These are phyloP conservation scores for Tetragnatha montana DNA, from an alignment of 2,888 invertebrate species.

Conservation along the genomic window DNA sequence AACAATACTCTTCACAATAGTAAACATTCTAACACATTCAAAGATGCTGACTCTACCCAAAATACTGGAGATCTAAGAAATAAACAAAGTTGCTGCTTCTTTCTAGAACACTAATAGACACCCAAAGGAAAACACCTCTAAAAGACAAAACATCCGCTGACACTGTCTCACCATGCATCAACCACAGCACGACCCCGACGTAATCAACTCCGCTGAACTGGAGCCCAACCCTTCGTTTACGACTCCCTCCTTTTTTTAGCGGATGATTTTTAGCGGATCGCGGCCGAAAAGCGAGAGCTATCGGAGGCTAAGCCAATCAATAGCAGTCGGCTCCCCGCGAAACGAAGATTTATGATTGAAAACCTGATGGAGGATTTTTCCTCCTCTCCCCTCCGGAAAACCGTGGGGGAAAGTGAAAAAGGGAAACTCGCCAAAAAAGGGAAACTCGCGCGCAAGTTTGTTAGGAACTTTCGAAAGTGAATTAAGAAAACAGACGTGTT, in stretches of 20 bases:
- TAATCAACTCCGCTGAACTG: neutral
- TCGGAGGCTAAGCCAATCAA: constrained; percentile 25
- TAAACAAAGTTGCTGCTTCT: too few relatives aligned
- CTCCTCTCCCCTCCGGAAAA: neutral
- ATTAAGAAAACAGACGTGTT: constrained; percentile 45
- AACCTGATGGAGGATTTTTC: constrained; percentile 17
- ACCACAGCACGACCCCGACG: neutral
- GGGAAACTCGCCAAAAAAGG: constrained; percentile 1
- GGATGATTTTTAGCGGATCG: too few relatives aligned
- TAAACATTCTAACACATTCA: too few relatives aligned
- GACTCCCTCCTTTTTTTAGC: neutral
- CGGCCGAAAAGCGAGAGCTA: too few relatives aligned
- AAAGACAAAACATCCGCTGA: too few relatives aligned
- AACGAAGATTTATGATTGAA: constrained; percentile 42
- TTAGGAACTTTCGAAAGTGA: constrained; percentile 52
- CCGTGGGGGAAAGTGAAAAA: constrained; percentile 4
- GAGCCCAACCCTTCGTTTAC: neutral
- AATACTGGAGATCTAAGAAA: too few relatives aligned
- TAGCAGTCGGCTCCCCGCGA: constrained; percentile 7
- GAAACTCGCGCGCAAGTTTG: constrained; percentile 20
- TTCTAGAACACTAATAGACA: too few relatives aligned
- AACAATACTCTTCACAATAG: too few relatives aligned
- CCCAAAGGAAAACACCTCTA: too few relatives aligned
- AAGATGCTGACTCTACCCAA: too few relatives aligned
- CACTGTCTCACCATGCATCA: too few relatives aligned